Evolutionary conservation across 2,888 invertebrate genomes (phyloP).

Genomic region (Dasypogon diadema): DNA sequence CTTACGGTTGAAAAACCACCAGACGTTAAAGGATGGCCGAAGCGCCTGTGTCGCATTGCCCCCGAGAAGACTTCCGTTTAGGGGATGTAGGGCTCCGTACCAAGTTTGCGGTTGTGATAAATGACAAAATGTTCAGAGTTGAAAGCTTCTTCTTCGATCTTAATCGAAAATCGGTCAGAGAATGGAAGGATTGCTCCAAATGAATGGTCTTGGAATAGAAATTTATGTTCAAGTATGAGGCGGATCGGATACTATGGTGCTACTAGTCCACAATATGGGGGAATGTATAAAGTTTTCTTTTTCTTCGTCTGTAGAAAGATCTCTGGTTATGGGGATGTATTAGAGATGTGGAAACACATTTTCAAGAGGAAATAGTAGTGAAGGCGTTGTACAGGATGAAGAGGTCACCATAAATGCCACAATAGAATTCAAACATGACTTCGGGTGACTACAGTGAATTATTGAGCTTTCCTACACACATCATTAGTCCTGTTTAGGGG

Average conservation of each 20-base stretch:
- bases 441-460: background rate
- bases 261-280: too few relatives aligned
- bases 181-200: constrained; percentile 40
- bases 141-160: constrained; percentile 47
- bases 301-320: constrained; percentile 6
- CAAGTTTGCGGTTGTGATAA: constrained; percentile 46
- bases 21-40: background rate
- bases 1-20: constrained; percentile 9
- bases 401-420: constrained; percentile 39
- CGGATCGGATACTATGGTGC: background rate
- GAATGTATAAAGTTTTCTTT: background rate
- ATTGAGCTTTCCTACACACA: constrained; percentile 5
- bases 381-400: constrained; percentile 17
- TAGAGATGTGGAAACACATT: constrained; percentile 7
- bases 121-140: constrained; percentile 44
- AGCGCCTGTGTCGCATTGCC: constrained; percentile 34
- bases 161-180: constrained; percentile 48
- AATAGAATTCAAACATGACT: constrained; percentile 17
- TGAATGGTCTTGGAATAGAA: constrained; percentile 34
- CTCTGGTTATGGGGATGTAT: background rate
- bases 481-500: constrained; percentile 22
- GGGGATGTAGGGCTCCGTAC: background rate
- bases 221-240: constrained; percentile 30
- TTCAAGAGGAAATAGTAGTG: constrained; percentile 4
- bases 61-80: constrained; percentile 19